A percentile compares a stretch with the other conserved stretches of the same genome.
Conservation (phyloP, 2,888 invertebrate species). For the Stenodema calcarata region DNA sequence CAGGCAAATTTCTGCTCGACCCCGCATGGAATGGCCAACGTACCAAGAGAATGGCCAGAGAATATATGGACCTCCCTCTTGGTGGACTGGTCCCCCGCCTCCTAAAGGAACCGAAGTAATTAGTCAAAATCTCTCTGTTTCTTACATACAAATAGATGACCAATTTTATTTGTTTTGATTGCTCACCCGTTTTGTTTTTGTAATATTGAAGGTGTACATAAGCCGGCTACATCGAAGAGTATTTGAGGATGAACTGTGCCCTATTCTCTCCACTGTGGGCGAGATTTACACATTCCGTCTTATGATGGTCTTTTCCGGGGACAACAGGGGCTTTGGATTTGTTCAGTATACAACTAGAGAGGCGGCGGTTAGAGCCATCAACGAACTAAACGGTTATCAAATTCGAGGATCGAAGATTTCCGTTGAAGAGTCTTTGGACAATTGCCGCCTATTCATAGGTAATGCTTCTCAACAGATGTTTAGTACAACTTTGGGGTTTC, state of each 20-base stretch:
- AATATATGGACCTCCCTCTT: conserved; percentile 50
- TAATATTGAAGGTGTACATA: conserved; percentile 11
- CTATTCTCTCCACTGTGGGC: conserved; percentile 72
- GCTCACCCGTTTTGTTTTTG: not conserved
- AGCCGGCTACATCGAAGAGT: conserved; percentile 10
- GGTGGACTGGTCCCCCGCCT: conserved; percentile 49
- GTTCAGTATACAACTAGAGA: conserved; percentile 66
- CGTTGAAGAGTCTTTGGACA: conserved; percentile 81
- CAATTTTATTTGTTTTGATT: too few species aligned
- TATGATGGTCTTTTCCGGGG: conserved; percentile 83
- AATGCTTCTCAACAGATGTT: too few species aligned
- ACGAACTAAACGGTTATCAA: conserved; percentile 71
- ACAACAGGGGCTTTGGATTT: conserved; percentile 82
- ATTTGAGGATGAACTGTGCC: conserved; percentile 77
- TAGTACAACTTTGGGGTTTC: too few species aligned
- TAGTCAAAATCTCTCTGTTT: too few species aligned
- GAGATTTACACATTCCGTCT: conserved; percentile 77
- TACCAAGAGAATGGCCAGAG: conserved; percentile 52
- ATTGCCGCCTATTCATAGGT: conserved; percentile 80
- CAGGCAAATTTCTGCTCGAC: not conserved
- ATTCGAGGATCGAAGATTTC: conserved; percentile 66
- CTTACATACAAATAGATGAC: too few species aligned
- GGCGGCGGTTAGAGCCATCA: conserved; percentile 73
- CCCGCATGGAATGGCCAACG: not conserved
- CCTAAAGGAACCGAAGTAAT: conserved; percentile 72